Evolutionary conservation across 2,797 vertebrate species (phyloP), one percentile per base, ranked within the genome.

Genomic region (Nasua narica): DNA sequence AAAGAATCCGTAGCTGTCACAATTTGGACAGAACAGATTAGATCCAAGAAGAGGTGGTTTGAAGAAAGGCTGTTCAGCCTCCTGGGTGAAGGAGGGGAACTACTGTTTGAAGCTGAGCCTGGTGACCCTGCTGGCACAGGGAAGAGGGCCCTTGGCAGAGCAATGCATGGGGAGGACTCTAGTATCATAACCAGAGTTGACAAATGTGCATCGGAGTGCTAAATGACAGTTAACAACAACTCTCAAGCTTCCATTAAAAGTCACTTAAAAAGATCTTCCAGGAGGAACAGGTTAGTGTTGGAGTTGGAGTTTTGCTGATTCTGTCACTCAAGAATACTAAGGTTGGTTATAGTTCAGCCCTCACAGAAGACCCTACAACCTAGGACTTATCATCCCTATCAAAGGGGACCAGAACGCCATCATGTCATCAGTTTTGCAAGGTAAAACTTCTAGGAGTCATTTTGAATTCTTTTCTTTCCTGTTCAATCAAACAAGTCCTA

Each of bases 171-270:
- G n/a, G 43, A 78, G 48, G 60, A 29, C 25, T 58, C 25, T 58
- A 40, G 52, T 32, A 37, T 29, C 84, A 82, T 10, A 50, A 78
- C 46, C 43, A 81, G 56, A 76, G 56, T 7, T 79, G 65, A 90
- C 46, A 70, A 70, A 79, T 37, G 25, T 23, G 32, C 50, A 50
- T 46, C 35, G 37, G 23, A 83, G 14, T 82, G 35, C 48, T 58
- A 79, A 85, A 84, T 72, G 52, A 77, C 35, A 50, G 43, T 48
- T 23, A 62, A 67, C 60, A 74, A 74, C 74, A 74, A 74, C 74
- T 96, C 78, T 83, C 32, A 89, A 90, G 60, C 87, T 48, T 94
- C 60, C 35, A 74, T 82, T 83, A 87, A 74, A 92, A 88, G 56
- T 89, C 7, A 84, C 25, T 74, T 54, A 60, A 89, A 77, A 92